Evolutionary conservation across 2,113 vertebrate genomes (phyloP).

Genomic region (Spilogale gracilis): DNA sequence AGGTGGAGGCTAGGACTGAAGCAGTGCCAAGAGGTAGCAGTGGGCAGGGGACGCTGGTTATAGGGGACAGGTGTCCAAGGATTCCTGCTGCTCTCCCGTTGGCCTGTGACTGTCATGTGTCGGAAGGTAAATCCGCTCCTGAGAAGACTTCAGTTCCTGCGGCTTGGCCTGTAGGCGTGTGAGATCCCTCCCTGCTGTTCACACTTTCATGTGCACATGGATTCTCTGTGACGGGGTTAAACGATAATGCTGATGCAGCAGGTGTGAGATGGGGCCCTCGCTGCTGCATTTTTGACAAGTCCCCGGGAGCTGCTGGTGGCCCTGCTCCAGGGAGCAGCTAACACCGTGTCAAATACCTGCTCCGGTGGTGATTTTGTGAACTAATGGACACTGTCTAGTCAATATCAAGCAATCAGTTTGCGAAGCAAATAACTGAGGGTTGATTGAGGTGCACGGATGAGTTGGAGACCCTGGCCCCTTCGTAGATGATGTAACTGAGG

Average conservation of each 20-base stretch:
- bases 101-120: background rate
- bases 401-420: background rate
- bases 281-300: background rate
- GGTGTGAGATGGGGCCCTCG: background rate
- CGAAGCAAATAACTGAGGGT: background rate
- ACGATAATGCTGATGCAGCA: background rate
- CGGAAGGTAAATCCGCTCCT: background rate
- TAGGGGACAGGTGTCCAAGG: background rate
- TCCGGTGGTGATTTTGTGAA: background rate
- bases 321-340: background rate
- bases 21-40: background rate
- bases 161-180: background rate
- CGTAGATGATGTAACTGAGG: background rate
- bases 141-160: background rate
- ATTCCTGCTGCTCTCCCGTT: background rate
- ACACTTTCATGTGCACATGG: background rate
- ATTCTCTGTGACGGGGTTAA: background rate
- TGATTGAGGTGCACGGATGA: background rate
- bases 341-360: background rate
- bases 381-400: background rate
- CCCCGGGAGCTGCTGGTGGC: background rate
- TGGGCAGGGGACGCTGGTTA: background rate
- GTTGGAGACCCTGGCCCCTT: background rate
- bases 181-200: background rate
- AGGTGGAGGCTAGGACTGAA: background rate